These are phyloP conservation scores for Pseudorasbora parva DNA, from an alignment of 2,113 vertebrate species.

Conservation along the genomic window DNA sequence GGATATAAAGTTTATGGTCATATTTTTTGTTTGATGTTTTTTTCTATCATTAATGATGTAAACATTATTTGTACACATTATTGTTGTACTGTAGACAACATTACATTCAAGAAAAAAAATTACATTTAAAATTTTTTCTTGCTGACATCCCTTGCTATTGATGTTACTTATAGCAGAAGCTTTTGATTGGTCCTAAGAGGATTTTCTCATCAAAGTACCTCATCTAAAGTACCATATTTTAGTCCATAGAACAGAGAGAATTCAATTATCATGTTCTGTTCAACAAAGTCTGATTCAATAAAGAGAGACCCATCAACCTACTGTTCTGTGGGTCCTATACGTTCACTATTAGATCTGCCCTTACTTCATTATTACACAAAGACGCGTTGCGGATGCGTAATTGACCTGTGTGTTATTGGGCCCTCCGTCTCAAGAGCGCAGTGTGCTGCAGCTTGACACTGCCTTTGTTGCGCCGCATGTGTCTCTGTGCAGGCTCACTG, in stretches of 20 bases:
- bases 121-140: neutral
- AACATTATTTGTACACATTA: neutral
- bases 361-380: neutral
- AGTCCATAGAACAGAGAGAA: slow-evolving; percentile 3
- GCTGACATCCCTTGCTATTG: neutral
- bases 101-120: neutral
- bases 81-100: neutral
- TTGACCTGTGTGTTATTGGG: neutral
- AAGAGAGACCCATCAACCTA: slow-evolving; percentile 23
- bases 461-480: neutral
- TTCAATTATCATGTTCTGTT: neutral
- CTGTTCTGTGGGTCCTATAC: neutral
- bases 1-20: too few species aligned
- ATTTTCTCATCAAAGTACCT: neutral
- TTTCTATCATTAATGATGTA: neutral
- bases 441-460: neutral
- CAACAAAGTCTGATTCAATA: neutral
- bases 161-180: neutral
- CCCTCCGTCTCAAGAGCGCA: neutral
- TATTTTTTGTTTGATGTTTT: neutral
- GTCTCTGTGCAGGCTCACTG: slow-evolving; percentile 31
- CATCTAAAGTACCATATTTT: neutral
- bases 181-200: neutral
- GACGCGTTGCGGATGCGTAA: neutral
- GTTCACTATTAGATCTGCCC: slow-evolving; percentile 11